Evolutionary conservation across 2,797 vertebrate species (phyloP).

Genomic region (Mormyrops attenuatus): DNA sequence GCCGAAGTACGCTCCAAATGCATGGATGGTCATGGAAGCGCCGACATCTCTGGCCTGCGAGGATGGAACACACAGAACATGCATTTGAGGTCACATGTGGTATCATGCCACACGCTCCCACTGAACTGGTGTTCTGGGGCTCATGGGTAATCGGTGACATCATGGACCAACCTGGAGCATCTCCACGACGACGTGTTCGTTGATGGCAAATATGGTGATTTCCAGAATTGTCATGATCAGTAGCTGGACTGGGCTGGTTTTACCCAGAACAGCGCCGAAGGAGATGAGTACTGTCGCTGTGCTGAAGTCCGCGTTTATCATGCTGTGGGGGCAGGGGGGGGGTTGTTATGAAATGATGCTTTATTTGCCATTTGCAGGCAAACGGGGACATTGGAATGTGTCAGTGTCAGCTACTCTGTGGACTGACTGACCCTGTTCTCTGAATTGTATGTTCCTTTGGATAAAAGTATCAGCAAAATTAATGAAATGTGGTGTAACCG

Average conservation of each 20-base stretch:
- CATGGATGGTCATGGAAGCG: conserved; percentile 92
- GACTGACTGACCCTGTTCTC: neutral
- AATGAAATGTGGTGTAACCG: neutral
- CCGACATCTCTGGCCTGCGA: conserved; percentile 82
- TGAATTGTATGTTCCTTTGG: neutral
- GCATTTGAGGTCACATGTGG: neutral
- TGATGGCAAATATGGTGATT: conserved; percentile 77
- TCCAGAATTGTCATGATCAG: conserved; percentile 87
- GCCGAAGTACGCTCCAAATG: conserved; percentile 94
- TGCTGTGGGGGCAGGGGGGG: conserved; percentile 53
- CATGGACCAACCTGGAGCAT: conserved; percentile 54
- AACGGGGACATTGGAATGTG: neutral
- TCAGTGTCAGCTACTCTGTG: neutral
- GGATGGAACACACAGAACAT: neutral
- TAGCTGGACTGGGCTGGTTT: conserved; percentile 88
- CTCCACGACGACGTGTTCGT: conserved; percentile 70
- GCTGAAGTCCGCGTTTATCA: conserved; percentile 96
- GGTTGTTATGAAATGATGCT: neutral
- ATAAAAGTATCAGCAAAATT: neutral
- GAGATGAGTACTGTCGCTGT: conserved; percentile 90
- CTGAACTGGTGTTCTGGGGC: neutral
- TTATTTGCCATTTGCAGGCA: neutral
- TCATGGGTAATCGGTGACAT: neutral
- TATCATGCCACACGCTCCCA: neutral
- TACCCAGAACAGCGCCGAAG: conserved; percentile 92